Percentiles rank a stretch among this genome's conserved stretches.
Evolutionary conservation across 2,888 invertebrate species (phyloP).

Genomic region (Adelognathus sp.): DNA sequence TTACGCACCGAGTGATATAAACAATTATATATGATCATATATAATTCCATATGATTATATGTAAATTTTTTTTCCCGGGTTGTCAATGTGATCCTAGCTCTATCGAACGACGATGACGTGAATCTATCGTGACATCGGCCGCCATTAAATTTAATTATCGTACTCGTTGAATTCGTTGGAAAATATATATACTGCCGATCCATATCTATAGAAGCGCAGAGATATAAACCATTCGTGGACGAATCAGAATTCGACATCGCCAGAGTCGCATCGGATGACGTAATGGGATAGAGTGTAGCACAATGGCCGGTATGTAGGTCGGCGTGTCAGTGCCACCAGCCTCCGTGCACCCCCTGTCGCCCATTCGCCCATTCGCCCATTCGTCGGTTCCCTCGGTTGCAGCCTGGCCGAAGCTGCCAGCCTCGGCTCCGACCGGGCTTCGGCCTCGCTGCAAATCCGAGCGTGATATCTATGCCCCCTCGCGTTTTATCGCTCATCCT

Average conservation of each 20-base stretch:
- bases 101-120: not conserved
- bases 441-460: constrained; percentile 54
- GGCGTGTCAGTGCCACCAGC: constrained; percentile 73
- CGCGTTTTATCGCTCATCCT: not conserved
- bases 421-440: constrained; percentile 49
- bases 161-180: not conserved
- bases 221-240: constrained; percentile 45
- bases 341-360: constrained; percentile 14
- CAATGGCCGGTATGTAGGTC: constrained; percentile 78
- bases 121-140: not conserved
- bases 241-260: constrained; percentile 49
- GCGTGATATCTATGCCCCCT: constrained; percentile 45
- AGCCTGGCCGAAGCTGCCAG: constrained; percentile 39
- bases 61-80: not conserved
- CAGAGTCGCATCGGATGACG: constrained; percentile 71
- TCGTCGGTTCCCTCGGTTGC: constrained; percentile 41
- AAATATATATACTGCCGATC: not conserved
- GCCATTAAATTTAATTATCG: not conserved
- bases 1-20: too few relatives aligned
- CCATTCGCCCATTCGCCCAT: not conserved
- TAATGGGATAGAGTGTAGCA: constrained; percentile 73
- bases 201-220: not conserved
- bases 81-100: not conserved
- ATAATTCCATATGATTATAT: too few relatives aligned
- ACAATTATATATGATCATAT: too few relatives aligned